phyloP scores from a whole-genome alignment of 2,888 invertebrate species.

The Calameuta pallipes region DNA sequence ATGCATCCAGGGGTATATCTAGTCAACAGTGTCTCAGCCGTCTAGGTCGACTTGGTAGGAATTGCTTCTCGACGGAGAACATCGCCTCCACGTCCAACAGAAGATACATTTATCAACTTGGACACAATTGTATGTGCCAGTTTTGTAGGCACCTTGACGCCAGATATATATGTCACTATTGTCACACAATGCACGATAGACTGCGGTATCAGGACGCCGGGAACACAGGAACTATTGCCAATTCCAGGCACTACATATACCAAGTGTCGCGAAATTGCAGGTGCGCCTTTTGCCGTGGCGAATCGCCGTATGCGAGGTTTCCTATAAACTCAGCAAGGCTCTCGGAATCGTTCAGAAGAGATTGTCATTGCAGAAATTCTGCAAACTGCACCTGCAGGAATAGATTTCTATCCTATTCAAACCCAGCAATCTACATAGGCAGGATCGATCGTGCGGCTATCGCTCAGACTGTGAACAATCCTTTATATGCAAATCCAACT shows the following conservation, averaged over 20 bases:
- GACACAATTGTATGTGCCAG: slow-evolving; percentile 53
- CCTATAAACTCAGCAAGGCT: slow-evolving; percentile 35
- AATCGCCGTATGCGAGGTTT: slow-evolving; percentile 41
- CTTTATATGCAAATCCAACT: slow-evolving; percentile 52
- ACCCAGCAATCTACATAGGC: slow-evolving; percentile 54
- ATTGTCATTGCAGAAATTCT: slow-evolving; percentile 53
- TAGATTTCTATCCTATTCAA: slow-evolving; percentile 48
- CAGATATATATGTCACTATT: slow-evolving; percentile 52
- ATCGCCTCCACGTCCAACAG: slow-evolving; percentile 53
- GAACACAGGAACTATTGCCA: slow-evolving; percentile 28
- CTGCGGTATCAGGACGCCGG: slow-evolving; percentile 45
- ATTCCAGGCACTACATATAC: slow-evolving; percentile 57
- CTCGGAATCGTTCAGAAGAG: slow-evolving; percentile 43
- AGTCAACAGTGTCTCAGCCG: slow-evolving; percentile 50
- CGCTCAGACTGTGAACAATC: slow-evolving; percentile 53
- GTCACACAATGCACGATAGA: slow-evolving; percentile 53
- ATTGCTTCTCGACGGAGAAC: slow-evolving; percentile 62
- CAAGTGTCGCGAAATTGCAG: slow-evolving; percentile 55
- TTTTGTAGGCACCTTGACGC: slow-evolving; percentile 50
- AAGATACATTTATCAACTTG: slow-evolving; percentile 48
- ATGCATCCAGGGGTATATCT: slow-evolving; percentile 41
- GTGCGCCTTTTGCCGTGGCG: slow-evolving; percentile 56
- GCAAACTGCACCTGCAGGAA: slow-evolving; percentile 47
- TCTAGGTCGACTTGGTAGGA: slow-evolving; percentile 52
- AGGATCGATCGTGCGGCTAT: slow-evolving; percentile 45